Conservation (phyloP, 2,797 vertebrate species). For the Centropyge bicolor region DNA sequence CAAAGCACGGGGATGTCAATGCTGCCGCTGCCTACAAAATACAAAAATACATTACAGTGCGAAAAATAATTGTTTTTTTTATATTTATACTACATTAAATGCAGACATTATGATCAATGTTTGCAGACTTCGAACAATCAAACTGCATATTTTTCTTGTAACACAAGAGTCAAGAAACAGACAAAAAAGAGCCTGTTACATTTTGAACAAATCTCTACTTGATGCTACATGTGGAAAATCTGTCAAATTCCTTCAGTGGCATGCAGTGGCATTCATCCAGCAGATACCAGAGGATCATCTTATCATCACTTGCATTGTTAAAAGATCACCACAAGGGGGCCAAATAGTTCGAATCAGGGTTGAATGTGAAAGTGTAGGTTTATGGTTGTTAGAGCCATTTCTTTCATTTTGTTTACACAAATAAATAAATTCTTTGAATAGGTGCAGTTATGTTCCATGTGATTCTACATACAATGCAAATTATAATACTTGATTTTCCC, state of each 20-base stretch:
- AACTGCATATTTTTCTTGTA: neutral
- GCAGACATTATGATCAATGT: neutral
- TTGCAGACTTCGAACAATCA: neutral
- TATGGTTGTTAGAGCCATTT: neutral
- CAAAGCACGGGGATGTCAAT: slow-evolving; percentile 94
- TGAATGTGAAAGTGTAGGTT: neutral
- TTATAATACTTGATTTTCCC: neutral
- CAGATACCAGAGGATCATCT: slow-evolving; percentile 29
- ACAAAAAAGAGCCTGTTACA: neutral
- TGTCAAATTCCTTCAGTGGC: slow-evolving; percentile 31
- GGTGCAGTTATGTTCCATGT: neutral
- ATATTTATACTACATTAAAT: neutral
- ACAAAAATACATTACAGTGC: slow-evolving; percentile 13
- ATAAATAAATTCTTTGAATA: neutral
- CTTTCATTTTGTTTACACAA: neutral
- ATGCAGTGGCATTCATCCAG: slow-evolving; percentile 37
- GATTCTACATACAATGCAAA: too few species aligned
- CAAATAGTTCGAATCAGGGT: neutral
- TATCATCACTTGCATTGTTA: neutral
- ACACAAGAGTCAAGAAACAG: neutral
- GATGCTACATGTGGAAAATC: slow-evolving; percentile 50
- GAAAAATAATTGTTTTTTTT: too few species aligned
- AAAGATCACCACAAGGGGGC: slow-evolving; percentile 27
- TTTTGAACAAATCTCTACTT: slow-evolving; percentile 32
- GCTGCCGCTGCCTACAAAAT: slow-evolving; percentile 85